Evolutionary conservation across 2,888 invertebrate genomes (phyloP).

Genomic region (Phalera bucephala): DNA sequence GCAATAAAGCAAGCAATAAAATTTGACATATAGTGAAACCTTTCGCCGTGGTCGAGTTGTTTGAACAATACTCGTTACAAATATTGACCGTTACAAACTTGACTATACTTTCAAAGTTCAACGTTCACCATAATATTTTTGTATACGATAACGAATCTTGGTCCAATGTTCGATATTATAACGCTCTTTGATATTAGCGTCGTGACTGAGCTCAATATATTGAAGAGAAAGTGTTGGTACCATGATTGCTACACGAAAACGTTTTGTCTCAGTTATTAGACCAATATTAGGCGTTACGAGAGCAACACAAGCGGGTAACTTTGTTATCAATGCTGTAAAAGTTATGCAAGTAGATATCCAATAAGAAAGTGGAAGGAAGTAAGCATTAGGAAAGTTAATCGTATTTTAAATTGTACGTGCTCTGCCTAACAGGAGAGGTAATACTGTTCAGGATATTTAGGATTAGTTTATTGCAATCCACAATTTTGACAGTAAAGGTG

Average conservation of each 20-base stretch:
- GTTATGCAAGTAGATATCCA: not conserved
- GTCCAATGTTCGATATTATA: slow-evolving; percentile 11
- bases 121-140: slow-evolving; percentile 11
- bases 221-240: slow-evolving; percentile 21
- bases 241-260: not conserved
- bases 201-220: slow-evolving; percentile 8
- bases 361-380: not conserved
- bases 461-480: too few species aligned
- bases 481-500: too few species aligned
- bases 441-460: too few species aligned
- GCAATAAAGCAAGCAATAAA: too few species aligned
- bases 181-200: slow-evolving; percentile 7
- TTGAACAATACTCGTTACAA: too few species aligned
- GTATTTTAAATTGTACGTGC: not conserved
- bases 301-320: not conserved
- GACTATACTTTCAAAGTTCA: not conserved
- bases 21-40: too few species aligned
- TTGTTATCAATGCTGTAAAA: not conserved
- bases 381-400: not conserved
- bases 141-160: slow-evolving; percentile 11
- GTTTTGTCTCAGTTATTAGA: slow-evolving; percentile 1
- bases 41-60: too few species aligned
- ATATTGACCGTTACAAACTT: too few species aligned
- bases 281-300: not conserved
- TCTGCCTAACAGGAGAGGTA: not conserved